These are phyloP conservation scores for Lutraria rhynchaena DNA, from an alignment of 1,140 invertebrate species.

Conservation along the genomic window DNA sequence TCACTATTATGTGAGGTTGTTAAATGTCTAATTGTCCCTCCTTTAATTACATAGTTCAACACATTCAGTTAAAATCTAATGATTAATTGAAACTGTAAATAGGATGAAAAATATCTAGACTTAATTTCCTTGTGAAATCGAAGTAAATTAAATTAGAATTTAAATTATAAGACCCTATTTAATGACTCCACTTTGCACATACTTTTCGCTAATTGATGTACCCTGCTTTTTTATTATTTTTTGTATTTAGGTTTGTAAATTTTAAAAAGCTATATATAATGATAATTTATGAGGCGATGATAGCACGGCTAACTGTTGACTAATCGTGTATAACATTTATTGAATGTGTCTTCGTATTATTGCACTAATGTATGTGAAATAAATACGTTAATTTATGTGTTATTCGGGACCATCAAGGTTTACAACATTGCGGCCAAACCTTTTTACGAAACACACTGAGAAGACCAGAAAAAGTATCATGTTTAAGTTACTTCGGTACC, in stretches of 20 bases:
- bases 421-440: too few relatives aligned
- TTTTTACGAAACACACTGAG: too few relatives aligned
- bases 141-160: constrained; percentile 43
- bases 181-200: constrained; percentile 4
- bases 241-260: too few relatives aligned
- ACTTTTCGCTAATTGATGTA: constrained; percentile 1
- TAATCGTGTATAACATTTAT: too few relatives aligned
- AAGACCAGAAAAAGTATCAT: too few relatives aligned
- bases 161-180: background rate
- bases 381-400: too few relatives aligned
- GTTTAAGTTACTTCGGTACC: too few relatives aligned
- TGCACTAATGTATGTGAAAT: too few relatives aligned
- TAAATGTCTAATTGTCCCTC: constrained; percentile 24
- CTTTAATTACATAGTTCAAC: constrained; percentile 18
- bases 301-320: background rate
- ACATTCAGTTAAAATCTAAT: constrained; percentile 9
- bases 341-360: too few relatives aligned
- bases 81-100: constrained; percentile 40
- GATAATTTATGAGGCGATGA: background rate
- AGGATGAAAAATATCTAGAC: background rate
- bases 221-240: background rate
- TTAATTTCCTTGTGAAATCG: constrained; percentile 46
- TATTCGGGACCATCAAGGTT: too few relatives aligned
- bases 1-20: constrained; percentile 1
- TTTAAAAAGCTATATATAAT: constrained; percentile 8